These are phyloP conservation scores for Anhinga rufa DNA, from an alignment of 2,113 vertebrate species.

Conservation along the genomic window DNA sequence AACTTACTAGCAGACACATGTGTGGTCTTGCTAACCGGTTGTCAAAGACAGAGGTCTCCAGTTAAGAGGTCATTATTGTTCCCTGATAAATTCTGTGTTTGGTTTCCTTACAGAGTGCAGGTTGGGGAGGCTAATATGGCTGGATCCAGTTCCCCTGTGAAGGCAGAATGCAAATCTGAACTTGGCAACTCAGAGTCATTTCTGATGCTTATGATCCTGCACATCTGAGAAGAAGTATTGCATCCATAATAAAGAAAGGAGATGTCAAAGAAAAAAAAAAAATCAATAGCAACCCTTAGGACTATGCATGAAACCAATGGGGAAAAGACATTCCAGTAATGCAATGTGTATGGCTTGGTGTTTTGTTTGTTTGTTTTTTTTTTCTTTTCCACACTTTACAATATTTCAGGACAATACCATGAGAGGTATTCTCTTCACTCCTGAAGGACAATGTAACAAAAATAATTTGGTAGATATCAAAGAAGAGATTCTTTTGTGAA, in stretches of 20 bases:
- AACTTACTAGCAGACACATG: neutral
- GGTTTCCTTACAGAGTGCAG: neutral
- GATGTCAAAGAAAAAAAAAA: neutral
- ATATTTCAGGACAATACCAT: neutral
- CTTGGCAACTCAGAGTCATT: neutral
- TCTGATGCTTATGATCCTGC: neutral
- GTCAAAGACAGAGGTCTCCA: neutral
- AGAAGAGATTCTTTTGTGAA: neutral
- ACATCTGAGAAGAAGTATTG: neutral
- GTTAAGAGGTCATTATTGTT: neutral
- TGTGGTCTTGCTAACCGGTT: neutral
- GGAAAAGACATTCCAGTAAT: neutral
- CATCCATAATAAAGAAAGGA: neutral
- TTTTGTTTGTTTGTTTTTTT: neutral
- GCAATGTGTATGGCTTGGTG: rapidly evolving
- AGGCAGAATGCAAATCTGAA: neutral
- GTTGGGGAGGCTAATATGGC: neutral
- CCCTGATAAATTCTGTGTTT: neutral
- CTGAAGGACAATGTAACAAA: neutral
- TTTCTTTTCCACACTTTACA: rapidly evolving
- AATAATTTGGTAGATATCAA: neutral
- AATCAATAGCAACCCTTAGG: neutral
- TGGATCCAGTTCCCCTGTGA: neutral
- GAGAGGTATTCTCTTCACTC: neutral
- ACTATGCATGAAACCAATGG: neutral